Conservation (phyloP, 2,888 invertebrate species). For the Oasisia sp. region DNA sequence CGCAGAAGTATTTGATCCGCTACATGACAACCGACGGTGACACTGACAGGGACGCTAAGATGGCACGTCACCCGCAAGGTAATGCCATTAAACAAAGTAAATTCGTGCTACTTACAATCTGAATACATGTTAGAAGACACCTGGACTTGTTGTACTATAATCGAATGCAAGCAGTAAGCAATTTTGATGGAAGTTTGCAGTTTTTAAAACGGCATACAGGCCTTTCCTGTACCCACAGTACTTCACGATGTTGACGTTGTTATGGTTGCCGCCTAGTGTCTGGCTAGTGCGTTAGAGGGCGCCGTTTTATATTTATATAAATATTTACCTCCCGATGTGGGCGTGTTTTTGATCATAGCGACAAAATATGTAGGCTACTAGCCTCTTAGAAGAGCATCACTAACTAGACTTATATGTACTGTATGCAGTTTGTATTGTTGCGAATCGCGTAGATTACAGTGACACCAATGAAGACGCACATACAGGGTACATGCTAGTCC, state of each 20-base stretch:
- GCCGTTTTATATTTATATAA: neutral
- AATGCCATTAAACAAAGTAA: neutral
- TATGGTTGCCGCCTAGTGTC: neutral
- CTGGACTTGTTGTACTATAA: neutral
- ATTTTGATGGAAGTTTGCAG: neutral
- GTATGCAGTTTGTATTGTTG: neutral
- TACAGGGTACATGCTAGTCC: neutral
- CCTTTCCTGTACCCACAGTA: slow-evolving; percentile 12
- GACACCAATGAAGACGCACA: too few species aligned
- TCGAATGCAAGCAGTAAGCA: neutral
- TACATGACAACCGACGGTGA: neutral
- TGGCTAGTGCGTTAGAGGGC: neutral
- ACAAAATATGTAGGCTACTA: neutral
- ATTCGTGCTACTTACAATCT: neutral
- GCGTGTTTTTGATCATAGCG: slow-evolving; percentile 9
- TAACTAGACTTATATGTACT: neutral
- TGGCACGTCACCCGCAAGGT: neutral
- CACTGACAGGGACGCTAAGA: neutral
- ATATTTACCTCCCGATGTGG: neutral
- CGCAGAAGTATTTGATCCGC: neutral
- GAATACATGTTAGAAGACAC: neutral
- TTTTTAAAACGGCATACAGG: neutral
- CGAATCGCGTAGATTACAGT: neutral
- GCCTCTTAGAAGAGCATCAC: neutral
- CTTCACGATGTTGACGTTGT: slow-evolving; percentile 7